Percentiles rank a stretch among this genome's conserved stretches.
Evolutionary conservation across 2,797 vertebrate species (phyloP).

Genomic region (Masticophis lateralis): DNA sequence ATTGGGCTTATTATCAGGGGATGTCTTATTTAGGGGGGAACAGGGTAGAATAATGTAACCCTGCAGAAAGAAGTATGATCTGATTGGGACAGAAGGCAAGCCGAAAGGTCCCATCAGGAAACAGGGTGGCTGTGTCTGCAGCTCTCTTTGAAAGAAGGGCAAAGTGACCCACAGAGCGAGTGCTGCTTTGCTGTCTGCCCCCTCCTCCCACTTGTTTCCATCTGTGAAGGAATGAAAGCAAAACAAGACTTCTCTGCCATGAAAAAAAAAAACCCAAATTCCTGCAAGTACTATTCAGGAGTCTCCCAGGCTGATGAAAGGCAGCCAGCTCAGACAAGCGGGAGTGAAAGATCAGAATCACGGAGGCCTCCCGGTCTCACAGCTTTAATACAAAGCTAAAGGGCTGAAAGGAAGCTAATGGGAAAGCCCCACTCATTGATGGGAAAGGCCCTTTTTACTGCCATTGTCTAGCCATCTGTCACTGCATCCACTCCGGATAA

Average conservation of each 20-base stretch:
- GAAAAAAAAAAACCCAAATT: background rate
- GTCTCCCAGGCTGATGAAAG: constrained; percentile 2
- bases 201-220: background rate
- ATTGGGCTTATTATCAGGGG: too few species aligned
- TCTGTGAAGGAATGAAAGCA: background rate
- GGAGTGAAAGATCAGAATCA: constrained; percentile 19
- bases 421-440: background rate
- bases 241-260: background rate
- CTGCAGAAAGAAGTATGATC: background rate
- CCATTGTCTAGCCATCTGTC: constrained; percentile 20
- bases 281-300: constrained; percentile 14
- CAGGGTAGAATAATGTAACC: background rate
- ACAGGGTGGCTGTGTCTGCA: background rate
- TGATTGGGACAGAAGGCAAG: background rate
- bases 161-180: background rate
- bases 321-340: background rate
- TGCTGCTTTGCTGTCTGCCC: background rate
- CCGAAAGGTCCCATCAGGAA: background rate
- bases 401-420: constrained; percentile 25
- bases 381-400: constrained; percentile 26
- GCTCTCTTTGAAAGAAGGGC: background rate
- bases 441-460: constrained; percentile 1
- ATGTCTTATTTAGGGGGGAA: too few species aligned
- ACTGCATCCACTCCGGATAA: background rate
- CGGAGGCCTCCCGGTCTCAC: background rate